Percentiles rank a stretch among this genome's conserved stretches.
phyloP scores from a whole-genome alignment of 2,113 vertebrate genomes.

The Dasyornis broadbenti region DNA sequence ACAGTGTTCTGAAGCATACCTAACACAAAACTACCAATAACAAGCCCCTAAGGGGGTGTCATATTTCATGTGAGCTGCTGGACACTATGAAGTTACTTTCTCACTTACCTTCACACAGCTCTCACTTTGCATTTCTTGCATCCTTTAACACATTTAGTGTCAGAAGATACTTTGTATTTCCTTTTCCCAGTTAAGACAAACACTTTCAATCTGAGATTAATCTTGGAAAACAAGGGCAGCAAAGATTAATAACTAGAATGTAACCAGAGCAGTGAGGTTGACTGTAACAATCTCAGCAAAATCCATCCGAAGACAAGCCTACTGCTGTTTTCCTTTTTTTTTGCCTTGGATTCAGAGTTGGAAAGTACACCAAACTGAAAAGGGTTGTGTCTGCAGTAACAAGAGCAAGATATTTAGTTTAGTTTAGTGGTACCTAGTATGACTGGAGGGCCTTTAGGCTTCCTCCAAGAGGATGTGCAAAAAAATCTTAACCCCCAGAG shows the following conservation, averaged over 20 bases:
- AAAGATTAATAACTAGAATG: constrained; percentile 34
- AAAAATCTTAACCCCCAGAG: neutral
- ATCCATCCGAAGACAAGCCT: neutral
- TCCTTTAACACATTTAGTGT: neutral
- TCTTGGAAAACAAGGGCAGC: constrained; percentile 40
- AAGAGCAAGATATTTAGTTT: neutral
- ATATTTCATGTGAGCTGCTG: neutral
- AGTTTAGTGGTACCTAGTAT: neutral
- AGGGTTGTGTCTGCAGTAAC: neutral
- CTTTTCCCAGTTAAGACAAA: constrained; percentile 73
- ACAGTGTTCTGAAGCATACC: neutral
- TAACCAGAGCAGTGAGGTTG: neutral
- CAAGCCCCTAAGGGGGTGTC: neutral
- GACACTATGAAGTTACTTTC: neutral
- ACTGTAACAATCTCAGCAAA: neutral
- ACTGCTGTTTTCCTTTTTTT: neutral
- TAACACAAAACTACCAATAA: neutral
- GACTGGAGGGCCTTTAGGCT: neutral
- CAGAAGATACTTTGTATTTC: neutral
- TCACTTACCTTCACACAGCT: constrained; percentile 18
- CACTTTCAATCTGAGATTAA: constrained; percentile 62
- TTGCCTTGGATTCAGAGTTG: neutral
- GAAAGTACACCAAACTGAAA: neutral
- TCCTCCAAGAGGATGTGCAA: neutral
- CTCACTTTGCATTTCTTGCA: neutral